A percentile compares a stretch with the other conserved stretches of the same genome.
phyloP scores from a whole-genome alignment of 2,888 invertebrate species.

The Nomada goodeniana region DNA sequence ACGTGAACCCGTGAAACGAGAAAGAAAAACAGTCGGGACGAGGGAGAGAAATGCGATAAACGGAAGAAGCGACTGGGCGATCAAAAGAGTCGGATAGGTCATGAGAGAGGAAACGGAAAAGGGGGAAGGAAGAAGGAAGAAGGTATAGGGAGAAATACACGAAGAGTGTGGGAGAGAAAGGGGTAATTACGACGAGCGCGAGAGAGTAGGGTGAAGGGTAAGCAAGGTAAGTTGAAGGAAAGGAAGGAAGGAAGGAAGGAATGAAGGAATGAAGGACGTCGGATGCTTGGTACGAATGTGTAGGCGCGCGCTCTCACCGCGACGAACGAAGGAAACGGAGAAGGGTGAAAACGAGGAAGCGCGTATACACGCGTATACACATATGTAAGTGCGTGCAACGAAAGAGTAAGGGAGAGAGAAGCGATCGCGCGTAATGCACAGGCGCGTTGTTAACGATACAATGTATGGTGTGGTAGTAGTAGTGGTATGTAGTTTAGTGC shows the following conservation, averaged over 20 bases:
- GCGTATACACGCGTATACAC: slow-evolving; percentile 16
- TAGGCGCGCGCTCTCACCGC: slow-evolving; percentile 54
- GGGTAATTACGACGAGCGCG: slow-evolving; percentile 56
- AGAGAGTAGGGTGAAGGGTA: slow-evolving; percentile 36
- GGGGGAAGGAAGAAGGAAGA: neutral
- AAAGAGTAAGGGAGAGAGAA: neutral
- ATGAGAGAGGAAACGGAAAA: slow-evolving; percentile 10
- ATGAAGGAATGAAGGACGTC: slow-evolving; percentile 48
- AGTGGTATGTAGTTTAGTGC: slow-evolving; percentile 15
- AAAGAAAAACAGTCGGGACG: slow-evolving; percentile 4
- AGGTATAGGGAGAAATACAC: slow-evolving; percentile 18
- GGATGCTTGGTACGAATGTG: slow-evolving; percentile 54
- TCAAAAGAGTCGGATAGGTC: slow-evolving; percentile 13
- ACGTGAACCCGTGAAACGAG: slow-evolving; percentile 48
- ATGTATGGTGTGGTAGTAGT: slow-evolving; percentile 10
- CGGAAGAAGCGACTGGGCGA: slow-evolving; percentile 18
- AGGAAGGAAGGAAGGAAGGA: slow-evolving; percentile 44
- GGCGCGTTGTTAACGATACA: slow-evolving; percentile 46
- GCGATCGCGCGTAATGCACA: slow-evolving; percentile 50
- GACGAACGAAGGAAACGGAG: slow-evolving; percentile 28
- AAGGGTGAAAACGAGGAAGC: slow-evolving; percentile 63
- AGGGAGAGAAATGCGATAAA: slow-evolving; percentile 3
- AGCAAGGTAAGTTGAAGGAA: slow-evolving; percentile 40
- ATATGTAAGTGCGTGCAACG: slow-evolving; percentile 13
- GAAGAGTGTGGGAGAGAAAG: slow-evolving; percentile 34